phyloP scores from a whole-genome alignment of 2,888 invertebrate species.

The Agriopis aurantiaria region DNA sequence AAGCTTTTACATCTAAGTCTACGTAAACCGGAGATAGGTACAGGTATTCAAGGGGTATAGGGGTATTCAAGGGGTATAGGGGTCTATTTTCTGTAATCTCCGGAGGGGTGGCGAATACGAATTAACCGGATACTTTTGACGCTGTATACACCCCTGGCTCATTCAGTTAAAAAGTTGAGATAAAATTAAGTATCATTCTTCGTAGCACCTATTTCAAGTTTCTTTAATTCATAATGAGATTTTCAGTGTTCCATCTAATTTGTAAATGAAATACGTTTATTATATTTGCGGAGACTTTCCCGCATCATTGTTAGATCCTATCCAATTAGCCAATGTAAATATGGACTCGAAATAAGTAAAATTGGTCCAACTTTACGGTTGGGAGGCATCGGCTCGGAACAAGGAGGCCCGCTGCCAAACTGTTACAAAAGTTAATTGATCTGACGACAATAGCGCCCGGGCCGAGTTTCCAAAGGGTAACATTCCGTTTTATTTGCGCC shows the following conservation, averaged over 20 bases:
- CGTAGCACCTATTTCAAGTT: conserved; percentile 15
- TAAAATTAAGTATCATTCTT: conserved; percentile 13
- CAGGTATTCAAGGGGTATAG: conserved; percentile 15
- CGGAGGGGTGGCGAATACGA: conserved; percentile 20
- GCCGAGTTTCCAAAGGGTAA: conserved; percentile 53
- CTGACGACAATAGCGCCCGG: conserved; percentile 55
- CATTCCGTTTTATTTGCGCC: conserved; percentile 61
- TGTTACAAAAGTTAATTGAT: conserved; percentile 64
- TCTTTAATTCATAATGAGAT: conserved; percentile 19
- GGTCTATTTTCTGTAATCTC: conserved; percentile 23
- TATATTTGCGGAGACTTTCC: conserved; percentile 22
- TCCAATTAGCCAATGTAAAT: conserved; percentile 47
- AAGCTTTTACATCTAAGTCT: conserved; percentile 19
- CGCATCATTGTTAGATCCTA: conserved; percentile 32
- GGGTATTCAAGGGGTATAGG: conserved; percentile 7
- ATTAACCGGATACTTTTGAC: conserved; percentile 24
- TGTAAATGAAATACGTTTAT: conserved; percentile 9
- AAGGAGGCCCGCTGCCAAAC: conserved; percentile 57
- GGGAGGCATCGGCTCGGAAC: conserved; percentile 52
- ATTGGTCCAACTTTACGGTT: conserved; percentile 53
- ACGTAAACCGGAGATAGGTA: conserved; percentile 5
- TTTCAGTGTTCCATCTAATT: conserved; percentile 14
- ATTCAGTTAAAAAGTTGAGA: conserved; percentile 28
- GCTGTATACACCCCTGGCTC: conserved; percentile 14
- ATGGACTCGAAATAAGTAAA: conserved; percentile 52